A percentile compares a stretch with the other conserved stretches of the same genome.
These are phyloP conservation scores for Anarsia innoxiella DNA, from an alignment of 2,888 invertebrate genomes.

Conservation along the genomic window DNA sequence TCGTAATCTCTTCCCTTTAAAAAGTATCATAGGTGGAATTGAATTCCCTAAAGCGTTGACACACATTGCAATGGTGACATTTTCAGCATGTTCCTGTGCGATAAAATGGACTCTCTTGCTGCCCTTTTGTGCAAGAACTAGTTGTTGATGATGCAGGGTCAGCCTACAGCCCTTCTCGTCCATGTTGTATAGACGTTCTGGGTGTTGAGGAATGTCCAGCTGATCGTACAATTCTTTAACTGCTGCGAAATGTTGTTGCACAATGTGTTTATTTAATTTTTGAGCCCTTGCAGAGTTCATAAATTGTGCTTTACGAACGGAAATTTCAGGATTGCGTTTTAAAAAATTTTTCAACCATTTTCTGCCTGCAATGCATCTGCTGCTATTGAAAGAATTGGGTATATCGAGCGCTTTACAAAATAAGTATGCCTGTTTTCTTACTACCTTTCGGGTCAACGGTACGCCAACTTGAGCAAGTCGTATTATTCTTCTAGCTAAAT, in stretches of 20 bases:
- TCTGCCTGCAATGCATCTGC: constrained; percentile 11
- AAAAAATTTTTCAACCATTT: constrained; percentile 17
- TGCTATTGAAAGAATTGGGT: constrained; percentile 14
- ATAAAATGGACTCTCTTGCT: constrained; percentile 20
- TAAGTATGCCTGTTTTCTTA: constrained; percentile 10
- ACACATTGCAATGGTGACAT: constrained; percentile 21
- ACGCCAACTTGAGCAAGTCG: constrained; percentile 10
- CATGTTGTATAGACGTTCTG: constrained; percentile 20
- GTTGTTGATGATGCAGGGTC: constrained; percentile 18
- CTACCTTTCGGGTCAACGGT: constrained; percentile 11
- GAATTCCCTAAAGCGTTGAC: constrained; percentile 16
- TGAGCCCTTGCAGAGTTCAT: constrained; percentile 18
- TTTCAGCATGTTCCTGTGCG: constrained; percentile 22
- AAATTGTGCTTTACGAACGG: constrained; percentile 14
- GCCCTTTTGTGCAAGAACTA: constrained; percentile 19
- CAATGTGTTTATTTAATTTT: constrained; percentile 18
- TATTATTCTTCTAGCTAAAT: constrained; percentile 12
- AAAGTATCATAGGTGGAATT: constrained; percentile 21
- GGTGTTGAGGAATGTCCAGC: constrained; percentile 15
- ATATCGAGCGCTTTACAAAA: constrained; percentile 17
- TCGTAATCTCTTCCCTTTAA: not conserved
- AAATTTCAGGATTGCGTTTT: constrained; percentile 13
- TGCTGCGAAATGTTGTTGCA: constrained; percentile 11
- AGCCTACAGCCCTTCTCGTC: constrained; percentile 21
- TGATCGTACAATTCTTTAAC: constrained; percentile 15